These are phyloP conservation scores for Darevskia nairensis DNA, from an alignment of 2,797 vertebrate genomes.

Conservation along the genomic window DNA sequence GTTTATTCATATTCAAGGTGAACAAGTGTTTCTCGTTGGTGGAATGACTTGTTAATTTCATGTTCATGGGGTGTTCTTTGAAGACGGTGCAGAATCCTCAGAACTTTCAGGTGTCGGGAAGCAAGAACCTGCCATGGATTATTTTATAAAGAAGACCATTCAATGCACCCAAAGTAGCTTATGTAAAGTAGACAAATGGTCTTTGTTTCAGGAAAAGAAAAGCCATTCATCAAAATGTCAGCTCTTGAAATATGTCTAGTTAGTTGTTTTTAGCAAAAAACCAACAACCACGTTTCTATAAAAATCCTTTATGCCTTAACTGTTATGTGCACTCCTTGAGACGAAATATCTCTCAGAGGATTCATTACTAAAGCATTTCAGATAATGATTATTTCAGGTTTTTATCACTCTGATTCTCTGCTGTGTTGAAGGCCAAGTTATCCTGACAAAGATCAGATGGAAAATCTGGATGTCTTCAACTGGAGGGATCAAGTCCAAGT, in stretches of 20 bases:
- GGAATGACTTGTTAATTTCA: neutral
- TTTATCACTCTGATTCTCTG: slow-evolving; percentile 36
- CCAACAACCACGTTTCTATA: slow-evolving; percentile 3
- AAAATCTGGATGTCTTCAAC: slow-evolving; percentile 69
- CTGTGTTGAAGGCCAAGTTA: slow-evolving; percentile 60
- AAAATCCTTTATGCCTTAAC: neutral
- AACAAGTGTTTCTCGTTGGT: neutral
- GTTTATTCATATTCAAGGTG: neutral
- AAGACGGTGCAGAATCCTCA: neutral
- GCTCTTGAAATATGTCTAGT: neutral
- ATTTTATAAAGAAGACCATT: neutral
- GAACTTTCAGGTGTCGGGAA: neutral
- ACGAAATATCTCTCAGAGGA: slow-evolving; percentile 39
- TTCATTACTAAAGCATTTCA: slow-evolving; percentile 48
- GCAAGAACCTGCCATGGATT: neutral
- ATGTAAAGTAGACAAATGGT: neutral
- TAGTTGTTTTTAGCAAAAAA: slow-evolving; percentile 8
- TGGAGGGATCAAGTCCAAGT: slow-evolving; percentile 65
- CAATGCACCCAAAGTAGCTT: neutral
- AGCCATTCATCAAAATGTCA: neutral
- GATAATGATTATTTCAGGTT: slow-evolving; percentile 59
- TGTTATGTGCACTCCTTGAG: slow-evolving; percentile 37
- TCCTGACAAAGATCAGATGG: slow-evolving; percentile 71
- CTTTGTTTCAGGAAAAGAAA: slow-evolving; percentile 20
- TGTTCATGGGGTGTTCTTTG: slow-evolving; percentile 2